phyloP scores from a whole-genome alignment of 2,797 vertebrate genomes.

The Amblyraja radiata region DNA sequence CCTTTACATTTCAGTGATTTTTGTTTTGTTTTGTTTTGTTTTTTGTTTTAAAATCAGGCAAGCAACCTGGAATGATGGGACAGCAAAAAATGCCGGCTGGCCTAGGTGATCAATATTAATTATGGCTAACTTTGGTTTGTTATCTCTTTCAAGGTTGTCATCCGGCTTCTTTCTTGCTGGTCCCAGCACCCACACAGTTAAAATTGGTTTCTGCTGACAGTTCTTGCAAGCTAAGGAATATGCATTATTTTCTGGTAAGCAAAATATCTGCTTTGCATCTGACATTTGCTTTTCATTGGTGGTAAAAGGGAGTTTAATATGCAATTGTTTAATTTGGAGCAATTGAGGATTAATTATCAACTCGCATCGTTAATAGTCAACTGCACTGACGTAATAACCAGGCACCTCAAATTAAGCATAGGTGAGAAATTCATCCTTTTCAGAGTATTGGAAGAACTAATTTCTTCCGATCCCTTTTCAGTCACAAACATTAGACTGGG shows the following conservation, averaged over 20 bases:
- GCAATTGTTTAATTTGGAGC: not conserved
- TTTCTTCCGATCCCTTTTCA: not conserved
- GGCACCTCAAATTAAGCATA: not conserved
- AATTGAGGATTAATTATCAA: not conserved
- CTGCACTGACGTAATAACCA: not conserved
- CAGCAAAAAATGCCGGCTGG: not conserved
- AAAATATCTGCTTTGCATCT: not conserved
- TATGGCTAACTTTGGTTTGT: not conserved
- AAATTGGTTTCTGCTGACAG: not conserved
- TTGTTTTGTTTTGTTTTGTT: no score
- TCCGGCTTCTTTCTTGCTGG: not conserved
- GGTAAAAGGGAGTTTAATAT: not conserved
- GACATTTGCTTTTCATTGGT: not conserved
- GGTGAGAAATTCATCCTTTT: not conserved
- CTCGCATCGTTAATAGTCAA: not conserved
- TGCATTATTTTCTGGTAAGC: not conserved
- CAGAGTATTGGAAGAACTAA: not conserved
- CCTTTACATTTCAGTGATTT: not conserved
- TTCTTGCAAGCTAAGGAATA: not conserved
- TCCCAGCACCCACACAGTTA: not conserved
- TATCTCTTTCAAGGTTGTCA: slow-evolving; percentile 19
- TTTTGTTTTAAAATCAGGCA: not conserved
- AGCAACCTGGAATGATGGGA: not conserved
- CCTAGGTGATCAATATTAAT: not conserved
- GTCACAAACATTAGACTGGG: not conserved